Conservation (phyloP, 2,113 vertebrate genomes). For the Pantherophis guttatus region DNA sequence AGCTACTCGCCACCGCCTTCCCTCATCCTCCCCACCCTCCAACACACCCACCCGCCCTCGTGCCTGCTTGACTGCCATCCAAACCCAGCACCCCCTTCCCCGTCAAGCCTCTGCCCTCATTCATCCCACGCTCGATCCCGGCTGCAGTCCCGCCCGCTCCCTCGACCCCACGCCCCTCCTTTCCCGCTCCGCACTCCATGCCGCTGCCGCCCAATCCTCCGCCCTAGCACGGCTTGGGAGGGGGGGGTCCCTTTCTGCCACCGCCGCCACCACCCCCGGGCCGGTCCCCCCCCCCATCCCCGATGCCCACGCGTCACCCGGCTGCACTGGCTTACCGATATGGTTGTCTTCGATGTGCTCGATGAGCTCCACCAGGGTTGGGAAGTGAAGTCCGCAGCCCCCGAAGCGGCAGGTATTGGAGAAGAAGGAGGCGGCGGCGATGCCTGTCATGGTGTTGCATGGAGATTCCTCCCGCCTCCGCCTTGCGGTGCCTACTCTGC, state of each 20-base stretch:
- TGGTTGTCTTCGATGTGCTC: slow-evolving; percentile 94
- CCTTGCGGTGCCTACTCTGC: slow-evolving; percentile 60
- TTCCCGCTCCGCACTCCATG: background rate
- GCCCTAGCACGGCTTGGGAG: background rate
- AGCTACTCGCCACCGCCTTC: background rate
- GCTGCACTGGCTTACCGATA: slow-evolving; percentile 80
- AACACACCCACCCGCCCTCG: slow-evolving; percentile 25
- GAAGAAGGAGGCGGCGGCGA: slow-evolving; percentile 96
- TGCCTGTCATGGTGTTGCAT: slow-evolving; percentile 93
- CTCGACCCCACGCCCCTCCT: background rate
- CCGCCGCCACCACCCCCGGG: background rate
- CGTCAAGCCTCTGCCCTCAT: slow-evolving; percentile 36
- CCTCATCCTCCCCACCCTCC: slow-evolving; percentile 28
- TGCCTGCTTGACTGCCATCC: background rate
- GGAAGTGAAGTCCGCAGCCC: slow-evolving; percentile 90
- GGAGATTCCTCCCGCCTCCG: slow-evolving; percentile 55
- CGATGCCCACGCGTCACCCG: background rate
- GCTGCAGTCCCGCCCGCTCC: background rate
- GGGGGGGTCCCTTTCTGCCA: background rate
- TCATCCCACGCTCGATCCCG: background rate
- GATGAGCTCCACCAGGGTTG: slow-evolving; percentile 89
- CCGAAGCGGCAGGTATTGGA: slow-evolving; percentile 92
- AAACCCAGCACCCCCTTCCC: background rate
- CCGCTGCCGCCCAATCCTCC: background rate
- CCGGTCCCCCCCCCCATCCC: background rate